Conservation (phyloP, 2,888 invertebrate species). For the Rotaria magnacalcarata region DNA sequence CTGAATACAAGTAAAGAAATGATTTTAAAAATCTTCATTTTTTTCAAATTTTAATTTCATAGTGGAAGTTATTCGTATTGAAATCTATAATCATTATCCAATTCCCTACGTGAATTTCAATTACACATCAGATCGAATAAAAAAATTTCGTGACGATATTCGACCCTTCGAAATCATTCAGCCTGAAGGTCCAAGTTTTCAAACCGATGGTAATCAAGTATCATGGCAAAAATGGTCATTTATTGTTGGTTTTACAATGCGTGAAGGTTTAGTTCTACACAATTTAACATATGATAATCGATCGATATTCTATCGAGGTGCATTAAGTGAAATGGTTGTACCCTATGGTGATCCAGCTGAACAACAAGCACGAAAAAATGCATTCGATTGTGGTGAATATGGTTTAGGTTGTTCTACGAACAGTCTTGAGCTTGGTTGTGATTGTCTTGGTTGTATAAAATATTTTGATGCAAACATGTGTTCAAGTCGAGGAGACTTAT, state of each 20-base stretch:
- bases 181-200: constrained; percentile 46
- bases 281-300: constrained; percentile 45
- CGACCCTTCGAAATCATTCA: constrained; percentile 46
- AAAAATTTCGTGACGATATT: constrained; percentile 39
- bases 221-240: constrained; percentile 47
- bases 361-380: constrained; percentile 46
- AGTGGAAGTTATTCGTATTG: constrained; percentile 44
- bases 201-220: constrained; percentile 44
- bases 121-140: not conserved
- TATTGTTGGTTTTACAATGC: constrained; percentile 42
- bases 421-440: constrained; percentile 45
- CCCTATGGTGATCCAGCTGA: constrained; percentile 46
- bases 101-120: constrained; percentile 30
- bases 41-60: not conserved
- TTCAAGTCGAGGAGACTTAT: constrained; percentile 32
- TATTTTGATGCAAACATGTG: constrained; percentile 46
- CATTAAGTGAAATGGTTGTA: constrained; percentile 46
- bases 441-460: constrained; percentile 46
- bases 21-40: not conserved
- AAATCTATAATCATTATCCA: constrained; percentile 40
- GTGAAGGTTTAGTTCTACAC: constrained; percentile 44
- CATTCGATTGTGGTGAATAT: constrained; percentile 46
- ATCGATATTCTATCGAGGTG: constrained; percentile 44
- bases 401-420: constrained; percentile 45
- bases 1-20: not conserved